Conservation (phyloP, 1,140 invertebrate genomes). For the Macrosteles quadrilineatus region DNA sequence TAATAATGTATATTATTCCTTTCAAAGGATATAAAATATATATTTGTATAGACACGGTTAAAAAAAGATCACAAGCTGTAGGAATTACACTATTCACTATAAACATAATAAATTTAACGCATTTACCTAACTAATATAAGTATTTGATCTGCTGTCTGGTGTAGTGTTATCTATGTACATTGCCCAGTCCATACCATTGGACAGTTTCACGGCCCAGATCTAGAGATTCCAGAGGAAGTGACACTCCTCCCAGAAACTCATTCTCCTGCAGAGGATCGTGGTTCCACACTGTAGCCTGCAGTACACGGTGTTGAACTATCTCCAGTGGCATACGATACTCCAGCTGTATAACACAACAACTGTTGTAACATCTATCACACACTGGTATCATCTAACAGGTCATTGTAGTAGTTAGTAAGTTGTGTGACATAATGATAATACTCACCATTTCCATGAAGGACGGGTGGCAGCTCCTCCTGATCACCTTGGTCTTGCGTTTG, state of each 20-base stretch:
- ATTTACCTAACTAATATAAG: too few species aligned
- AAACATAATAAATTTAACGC: too few species aligned
- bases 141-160: too few species aligned
- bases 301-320: slow-evolving; percentile 67
- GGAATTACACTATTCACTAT: too few species aligned
- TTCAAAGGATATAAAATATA: too few species aligned
- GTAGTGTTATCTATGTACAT: slow-evolving; percentile 48
- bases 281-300: slow-evolving; percentile 94
- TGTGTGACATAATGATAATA: slow-evolving; percentile 15
- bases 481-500: slow-evolving; percentile 93
- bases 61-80: too few species aligned
- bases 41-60: too few species aligned
- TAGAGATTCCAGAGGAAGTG: slow-evolving; percentile 69
- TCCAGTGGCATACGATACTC: slow-evolving; percentile 86
- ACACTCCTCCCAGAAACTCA: slow-evolving; percentile 88
- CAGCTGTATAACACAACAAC: slow-evolving; percentile 65
- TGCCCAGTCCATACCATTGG: slow-evolving; percentile 75
- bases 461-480: slow-evolving; percentile 89
- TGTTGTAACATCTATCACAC: too few species aligned
- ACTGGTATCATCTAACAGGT: too few species aligned
- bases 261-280: slow-evolving; percentile 95
- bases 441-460: slow-evolving; percentile 97
- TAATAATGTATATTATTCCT: too few species aligned
- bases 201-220: slow-evolving; percentile 75
- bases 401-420: too few species aligned